phyloP scores from a whole-genome alignment of 1,140 invertebrate species.

The Drosophila pseudoobscura region DNA sequence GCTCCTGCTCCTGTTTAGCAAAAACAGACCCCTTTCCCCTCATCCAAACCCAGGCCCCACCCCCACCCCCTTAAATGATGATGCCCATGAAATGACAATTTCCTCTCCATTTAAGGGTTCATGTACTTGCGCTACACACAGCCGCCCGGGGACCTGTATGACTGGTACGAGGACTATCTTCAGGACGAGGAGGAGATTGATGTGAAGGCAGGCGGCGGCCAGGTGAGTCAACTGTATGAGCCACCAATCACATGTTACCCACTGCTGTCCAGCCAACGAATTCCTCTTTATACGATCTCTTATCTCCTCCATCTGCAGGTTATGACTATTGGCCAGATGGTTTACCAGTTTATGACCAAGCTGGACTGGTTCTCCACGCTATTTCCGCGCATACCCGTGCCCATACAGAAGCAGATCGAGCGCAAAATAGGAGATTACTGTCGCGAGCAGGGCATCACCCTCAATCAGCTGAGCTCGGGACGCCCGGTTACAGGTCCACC shows the following conservation, averaged over 20 bases:
- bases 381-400: constrained; percentile 99
- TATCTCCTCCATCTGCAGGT: constrained; percentile 63
- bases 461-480: constrained; percentile 66
- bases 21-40: background rate
- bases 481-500: constrained; percentile 24
- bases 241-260: constrained; percentile 57
- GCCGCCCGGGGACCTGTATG: constrained; percentile 96
- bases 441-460: constrained; percentile 64
- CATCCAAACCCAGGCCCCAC: background rate
- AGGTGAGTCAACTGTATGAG: constrained; percentile 84
- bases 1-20: constrained; percentile 60
- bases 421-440: constrained; percentile 87
- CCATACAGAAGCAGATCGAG: constrained; percentile 96
- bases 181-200: constrained; percentile 98
- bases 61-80: no score
- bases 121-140: constrained; percentile 96
- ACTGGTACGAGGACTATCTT: constrained; percentile 98
- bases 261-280: background rate
- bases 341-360: constrained; percentile 96
- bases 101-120: constrained; percentile 83
- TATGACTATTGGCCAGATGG: constrained; percentile 97
- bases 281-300: no score
- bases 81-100: no score
- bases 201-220: constrained; percentile 98
- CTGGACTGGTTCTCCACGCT: constrained; percentile 99